Conservation (phyloP, 2,113 vertebrate genomes). For the Ophthalmolycus amberensis region DNA sequence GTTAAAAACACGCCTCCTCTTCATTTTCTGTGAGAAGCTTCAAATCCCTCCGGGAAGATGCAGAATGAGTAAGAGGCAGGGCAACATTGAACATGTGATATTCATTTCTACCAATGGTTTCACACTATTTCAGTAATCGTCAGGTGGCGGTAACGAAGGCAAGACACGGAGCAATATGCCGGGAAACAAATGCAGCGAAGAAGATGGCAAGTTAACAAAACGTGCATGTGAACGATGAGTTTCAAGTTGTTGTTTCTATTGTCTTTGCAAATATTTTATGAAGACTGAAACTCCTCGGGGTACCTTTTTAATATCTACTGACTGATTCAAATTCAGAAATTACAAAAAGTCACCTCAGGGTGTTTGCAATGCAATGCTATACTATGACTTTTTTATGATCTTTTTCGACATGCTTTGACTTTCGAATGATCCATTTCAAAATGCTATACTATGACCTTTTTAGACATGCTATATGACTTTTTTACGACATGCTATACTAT, state of each 20-base stretch:
- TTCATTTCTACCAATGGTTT: not conserved
- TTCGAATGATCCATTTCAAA: no score
- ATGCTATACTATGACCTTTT: no score
- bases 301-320: not conserved
- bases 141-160: not conserved
- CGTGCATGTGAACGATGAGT: not conserved
- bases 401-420: no score
- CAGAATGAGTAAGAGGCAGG: no score
- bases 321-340: not conserved
- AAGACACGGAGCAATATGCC: not conserved
- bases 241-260: not conserved
- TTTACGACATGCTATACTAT: no score
- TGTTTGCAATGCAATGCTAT: not conserved
- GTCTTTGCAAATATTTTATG: not conserved
- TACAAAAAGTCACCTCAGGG: not conserved
- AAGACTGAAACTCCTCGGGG: not conserved
- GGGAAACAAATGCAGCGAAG: no score
- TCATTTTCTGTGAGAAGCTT: conserved; percentile 3
- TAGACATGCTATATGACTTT: no score
- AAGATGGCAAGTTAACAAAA: not conserved
- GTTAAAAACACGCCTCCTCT: not conserved
- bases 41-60: no score
- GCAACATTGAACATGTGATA: not conserved
- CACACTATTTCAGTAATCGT: not conserved
- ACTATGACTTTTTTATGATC: no score